These are phyloP conservation scores for Brachirus orientalis DNA, from an alignment of 2,113 vertebrate genomes.

Conservation along the genomic window DNA sequence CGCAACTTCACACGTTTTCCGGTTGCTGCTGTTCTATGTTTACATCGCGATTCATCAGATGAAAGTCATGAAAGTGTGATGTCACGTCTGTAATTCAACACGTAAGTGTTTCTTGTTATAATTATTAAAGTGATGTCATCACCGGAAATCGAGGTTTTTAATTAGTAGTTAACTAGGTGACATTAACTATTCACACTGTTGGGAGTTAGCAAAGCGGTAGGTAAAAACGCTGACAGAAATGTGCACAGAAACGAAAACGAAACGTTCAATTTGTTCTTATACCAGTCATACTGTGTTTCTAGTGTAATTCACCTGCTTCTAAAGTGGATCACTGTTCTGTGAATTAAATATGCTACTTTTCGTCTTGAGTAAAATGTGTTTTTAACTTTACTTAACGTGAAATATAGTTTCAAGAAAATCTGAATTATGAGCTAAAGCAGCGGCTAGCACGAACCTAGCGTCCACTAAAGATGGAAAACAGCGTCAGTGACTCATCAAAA, in stretches of 20 bases:
- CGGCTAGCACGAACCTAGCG: no score
- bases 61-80: neutral
- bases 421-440: no score
- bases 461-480: no score
- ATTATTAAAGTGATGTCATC: neutral
- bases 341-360: no score
- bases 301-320: no score
- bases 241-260: conserved; percentile 47
- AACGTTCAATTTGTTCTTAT: neutral
- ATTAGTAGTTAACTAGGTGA: neutral
- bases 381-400: no score
- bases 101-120: conserved; percentile 6
- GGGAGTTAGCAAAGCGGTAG: neutral
- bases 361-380: no score
- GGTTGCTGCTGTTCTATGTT: neutral
- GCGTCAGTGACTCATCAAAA: no score
- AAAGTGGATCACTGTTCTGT: no score
- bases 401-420: no score
- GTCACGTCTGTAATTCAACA: neutral
- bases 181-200: no score
- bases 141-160: neutral
- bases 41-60: neutral
- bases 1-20: neutral
- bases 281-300: no score
- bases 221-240: neutral